Evolutionary conservation across 2,888 invertebrate genomes (phyloP).

Genomic region (Glaucopsyche alexis): DNA sequence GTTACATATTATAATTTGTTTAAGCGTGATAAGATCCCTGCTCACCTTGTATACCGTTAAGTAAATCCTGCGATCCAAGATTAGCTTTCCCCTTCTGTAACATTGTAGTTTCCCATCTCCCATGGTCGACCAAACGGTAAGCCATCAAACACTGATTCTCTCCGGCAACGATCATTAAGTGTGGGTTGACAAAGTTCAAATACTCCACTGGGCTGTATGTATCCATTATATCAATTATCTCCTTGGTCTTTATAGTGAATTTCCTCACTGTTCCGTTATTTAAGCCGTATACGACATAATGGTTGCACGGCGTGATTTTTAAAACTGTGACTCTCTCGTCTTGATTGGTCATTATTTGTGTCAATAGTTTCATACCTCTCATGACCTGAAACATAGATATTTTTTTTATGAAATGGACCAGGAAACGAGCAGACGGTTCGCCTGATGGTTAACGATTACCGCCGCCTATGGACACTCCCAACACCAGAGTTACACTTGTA

Average conservation of each 20-base stretch:
- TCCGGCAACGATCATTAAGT: slow-evolving; percentile 63
- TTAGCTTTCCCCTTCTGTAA: slow-evolving; percentile 60
- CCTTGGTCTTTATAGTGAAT: slow-evolving; percentile 63
- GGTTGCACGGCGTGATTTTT: slow-evolving; percentile 73
- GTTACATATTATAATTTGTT: no score
- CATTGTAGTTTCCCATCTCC: slow-evolving; percentile 65
- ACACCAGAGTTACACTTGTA: no score
- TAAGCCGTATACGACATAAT: slow-evolving; percentile 72
- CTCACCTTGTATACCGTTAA: slow-evolving; percentile 67
- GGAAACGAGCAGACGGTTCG: no score
- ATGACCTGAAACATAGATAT: slow-evolving; percentile 54
- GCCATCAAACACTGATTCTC: slow-evolving; percentile 68
- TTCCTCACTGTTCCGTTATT: slow-evolving; percentile 66
- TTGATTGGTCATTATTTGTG: slow-evolving; percentile 63
- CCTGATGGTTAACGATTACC: no score
- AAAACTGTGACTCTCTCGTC: slow-evolving; percentile 70
- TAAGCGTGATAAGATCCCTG: no score
- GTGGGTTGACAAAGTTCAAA: slow-evolving; percentile 59
- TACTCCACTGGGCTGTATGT: slow-evolving; percentile 66
- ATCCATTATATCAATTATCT: slow-evolving; percentile 58
- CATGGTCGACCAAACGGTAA: slow-evolving; percentile 50
- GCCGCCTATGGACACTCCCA: no score
- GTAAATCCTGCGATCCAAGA: slow-evolving; percentile 71
- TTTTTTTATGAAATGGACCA: no score
- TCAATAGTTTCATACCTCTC: slow-evolving; percentile 65